Evolutionary conservation across 2,888 invertebrate species (phyloP), one percentile per base, ranked within the genome.

Genomic region (Andricus curvator): DNA sequence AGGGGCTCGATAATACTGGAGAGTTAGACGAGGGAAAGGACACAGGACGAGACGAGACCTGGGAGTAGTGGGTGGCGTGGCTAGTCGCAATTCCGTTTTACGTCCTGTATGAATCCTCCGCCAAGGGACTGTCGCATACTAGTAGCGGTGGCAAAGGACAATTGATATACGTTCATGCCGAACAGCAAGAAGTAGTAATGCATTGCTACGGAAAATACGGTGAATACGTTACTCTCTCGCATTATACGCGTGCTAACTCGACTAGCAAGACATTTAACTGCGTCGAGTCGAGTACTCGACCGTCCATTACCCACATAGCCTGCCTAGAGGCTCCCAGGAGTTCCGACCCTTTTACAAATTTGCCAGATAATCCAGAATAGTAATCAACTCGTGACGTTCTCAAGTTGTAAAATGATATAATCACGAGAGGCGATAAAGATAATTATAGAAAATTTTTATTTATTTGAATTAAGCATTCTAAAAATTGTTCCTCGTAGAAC

Each of bases 131-230:
- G 81, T 84, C 82, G 80, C 77, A 79, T 83, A 83, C 81, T 78
- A 68, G 74, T 77, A 78, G 81, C 80, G 79, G 74, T 74, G 74
- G 74, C 56, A 85, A 85, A 81, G 85, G 83, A 83, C 83, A 88
- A 85, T 85, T 89, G 89, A 89, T 89, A 88, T 88, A 89, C 85
- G 86, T 70, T 78, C 67, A 77, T 68, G 78, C 78, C 65, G 77
- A 81, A 80, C 83, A 82, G 85, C 86, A 86, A 88, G 88, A 88
- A 89, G 85, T 82, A 81, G 87, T 88, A 89, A 90, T 85, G 87
- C 87, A 89, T 89, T 88, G 87, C 85, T 84, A 86, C 85, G 90
- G 88, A 90, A 90, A 84, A 84, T 80, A 81, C 82, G 88, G 81
- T 85, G 89, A 87, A 89, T 89, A 89, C 85, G 88, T 89, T 89